Percentiles rank a stretch among this genome's conserved stretches.
phyloP scores from a whole-genome alignment of 2,888 invertebrate genomes.

The Vandiemenella viatica region DNA sequence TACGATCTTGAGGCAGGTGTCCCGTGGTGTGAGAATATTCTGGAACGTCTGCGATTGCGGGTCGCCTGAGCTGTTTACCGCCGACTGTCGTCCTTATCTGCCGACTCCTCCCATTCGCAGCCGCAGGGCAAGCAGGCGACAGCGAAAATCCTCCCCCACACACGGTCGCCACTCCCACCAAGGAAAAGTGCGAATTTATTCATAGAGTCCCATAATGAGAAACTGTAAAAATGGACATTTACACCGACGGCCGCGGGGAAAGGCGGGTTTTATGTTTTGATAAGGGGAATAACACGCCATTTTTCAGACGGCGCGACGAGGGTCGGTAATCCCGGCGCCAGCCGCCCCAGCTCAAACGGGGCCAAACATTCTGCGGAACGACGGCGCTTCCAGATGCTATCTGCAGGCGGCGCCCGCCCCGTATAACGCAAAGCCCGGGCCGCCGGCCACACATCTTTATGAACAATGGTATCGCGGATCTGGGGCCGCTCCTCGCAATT shows the following conservation, averaged over 20 bases:
- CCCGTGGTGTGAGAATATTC: too few species aligned
- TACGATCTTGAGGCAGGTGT: too few species aligned
- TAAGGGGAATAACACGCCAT: constrained; percentile 26
- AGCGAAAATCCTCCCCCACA: too few species aligned
- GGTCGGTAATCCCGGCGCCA: not conserved
- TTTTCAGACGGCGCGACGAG: constrained; percentile 8
- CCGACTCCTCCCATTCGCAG: too few species aligned
- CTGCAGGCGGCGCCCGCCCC: too few species aligned
- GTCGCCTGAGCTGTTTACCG: too few species aligned
- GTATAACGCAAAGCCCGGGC: not conserved
- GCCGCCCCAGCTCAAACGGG: not conserved
- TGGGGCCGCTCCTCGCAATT: not conserved
- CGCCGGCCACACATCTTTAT: not conserved
- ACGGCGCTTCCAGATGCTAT: too few species aligned
- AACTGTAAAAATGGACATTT: constrained; percentile 39
- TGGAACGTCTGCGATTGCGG: too few species aligned
- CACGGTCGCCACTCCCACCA: not conserved
- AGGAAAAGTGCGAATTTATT: constrained; percentile 35
- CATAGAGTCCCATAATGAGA: constrained; percentile 38
- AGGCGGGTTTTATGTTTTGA: constrained; percentile 32
- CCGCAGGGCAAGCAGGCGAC: too few species aligned
- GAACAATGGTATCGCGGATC: not conserved
- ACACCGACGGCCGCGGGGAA: constrained; percentile 29
- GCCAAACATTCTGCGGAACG: too few species aligned
- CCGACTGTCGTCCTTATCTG: too few species aligned